phyloP scores from a whole-genome alignment of 2,113 vertebrate species.

The Setophaga kirtlandii region DNA sequence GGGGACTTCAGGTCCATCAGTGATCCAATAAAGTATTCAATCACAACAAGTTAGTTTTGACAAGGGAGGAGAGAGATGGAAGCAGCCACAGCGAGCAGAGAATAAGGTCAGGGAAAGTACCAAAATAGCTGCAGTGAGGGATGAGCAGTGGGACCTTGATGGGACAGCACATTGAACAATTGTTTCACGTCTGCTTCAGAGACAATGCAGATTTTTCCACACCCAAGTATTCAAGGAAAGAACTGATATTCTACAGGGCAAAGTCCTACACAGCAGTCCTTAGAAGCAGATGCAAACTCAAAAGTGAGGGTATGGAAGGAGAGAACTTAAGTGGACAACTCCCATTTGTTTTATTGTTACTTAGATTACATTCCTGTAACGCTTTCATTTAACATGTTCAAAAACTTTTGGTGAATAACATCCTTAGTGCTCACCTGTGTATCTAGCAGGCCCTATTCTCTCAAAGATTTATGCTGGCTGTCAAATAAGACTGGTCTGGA shows the following conservation, averaged over 20 bases:
- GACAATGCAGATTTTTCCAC: background rate
- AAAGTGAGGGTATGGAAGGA: rapidly evolving
- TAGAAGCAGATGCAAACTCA: background rate
- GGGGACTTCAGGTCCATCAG: too few species aligned
- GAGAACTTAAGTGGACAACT: background rate
- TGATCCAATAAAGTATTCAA: background rate
- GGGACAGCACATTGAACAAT: background rate
- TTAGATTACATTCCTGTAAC: background rate
- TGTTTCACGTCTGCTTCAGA: background rate
- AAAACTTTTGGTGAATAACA: background rate
- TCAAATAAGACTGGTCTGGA: background rate
- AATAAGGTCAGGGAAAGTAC: background rate
- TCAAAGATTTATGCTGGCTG: background rate
- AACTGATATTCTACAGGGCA: background rate
- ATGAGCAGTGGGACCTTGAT: background rate
- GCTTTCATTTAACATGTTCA: background rate
- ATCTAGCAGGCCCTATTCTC: background rate
- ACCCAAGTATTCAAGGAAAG: background rate
- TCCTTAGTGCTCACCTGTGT: background rate
- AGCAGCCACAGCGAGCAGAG: background rate
- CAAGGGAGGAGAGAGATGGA: background rate
- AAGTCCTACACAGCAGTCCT: background rate
- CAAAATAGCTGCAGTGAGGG: background rate
- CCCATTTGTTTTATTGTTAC: background rate
- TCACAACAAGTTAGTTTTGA: background rate